A percentile compares a stretch with the other conserved stretches of the same genome.
Evolutionary conservation across 2,888 invertebrate species (phyloP).

Genomic region (Cristatella mucedo): DNA sequence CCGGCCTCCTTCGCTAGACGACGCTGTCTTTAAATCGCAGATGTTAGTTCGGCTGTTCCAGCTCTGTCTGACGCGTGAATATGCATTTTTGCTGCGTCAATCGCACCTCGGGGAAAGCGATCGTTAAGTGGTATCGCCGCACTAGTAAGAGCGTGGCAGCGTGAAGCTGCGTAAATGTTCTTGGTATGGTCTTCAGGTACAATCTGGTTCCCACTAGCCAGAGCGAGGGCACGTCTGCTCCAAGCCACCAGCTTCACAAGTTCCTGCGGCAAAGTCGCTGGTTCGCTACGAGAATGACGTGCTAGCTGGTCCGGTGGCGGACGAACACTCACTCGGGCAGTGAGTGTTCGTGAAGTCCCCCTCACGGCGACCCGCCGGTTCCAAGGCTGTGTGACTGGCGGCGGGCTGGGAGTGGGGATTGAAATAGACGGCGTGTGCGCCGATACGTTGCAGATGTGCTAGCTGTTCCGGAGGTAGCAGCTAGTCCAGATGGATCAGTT

Average conservation of each 20-base stretch:
- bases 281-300: neutral
- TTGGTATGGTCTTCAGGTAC: constrained; percentile 10
- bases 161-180: neutral
- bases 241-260: too few relatives aligned
- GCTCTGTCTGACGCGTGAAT: constrained; percentile 8
- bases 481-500: too few relatives aligned
- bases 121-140: constrained; percentile 10
- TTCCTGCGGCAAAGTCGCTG: too few relatives aligned
- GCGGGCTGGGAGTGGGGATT: neutral
- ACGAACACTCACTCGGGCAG: neutral
- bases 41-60: constrained; percentile 4
- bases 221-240: neutral
- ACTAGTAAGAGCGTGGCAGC: constrained; percentile 7
- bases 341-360: constrained; percentile 9
- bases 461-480: too few relatives aligned
- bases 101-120: constrained; percentile 10
- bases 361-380: constrained; percentile 3
- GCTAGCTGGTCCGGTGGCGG: neutral
- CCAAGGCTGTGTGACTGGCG: constrained; percentile 6
- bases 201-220: constrained; percentile 5
- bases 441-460: constrained; percentile 10
- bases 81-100: constrained; percentile 6
- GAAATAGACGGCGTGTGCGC: constrained; percentile 8
- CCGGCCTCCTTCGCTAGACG: constrained; percentile 6
- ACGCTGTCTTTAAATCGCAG: neutral